Conservation (phyloP, 2,797 vertebrate species). For the Coccyzus lansbergi region DNA sequence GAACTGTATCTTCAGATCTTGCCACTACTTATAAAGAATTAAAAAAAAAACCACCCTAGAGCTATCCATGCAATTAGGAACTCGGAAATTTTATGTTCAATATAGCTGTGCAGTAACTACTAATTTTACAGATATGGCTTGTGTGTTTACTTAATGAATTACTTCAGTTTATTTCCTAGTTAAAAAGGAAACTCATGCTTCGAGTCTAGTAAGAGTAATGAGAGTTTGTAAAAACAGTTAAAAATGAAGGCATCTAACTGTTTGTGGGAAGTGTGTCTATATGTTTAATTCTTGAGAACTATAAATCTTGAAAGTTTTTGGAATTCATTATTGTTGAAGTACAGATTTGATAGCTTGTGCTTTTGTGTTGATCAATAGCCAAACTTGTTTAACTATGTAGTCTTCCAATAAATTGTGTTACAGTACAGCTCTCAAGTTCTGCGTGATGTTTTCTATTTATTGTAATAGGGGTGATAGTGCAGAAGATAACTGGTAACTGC, state of each 20-base stretch:
- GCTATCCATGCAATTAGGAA: background rate
- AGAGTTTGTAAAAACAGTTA: background rate
- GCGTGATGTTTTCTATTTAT: background rate
- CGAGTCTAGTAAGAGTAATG: background rate
- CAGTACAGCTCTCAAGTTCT: background rate
- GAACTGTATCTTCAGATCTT: background rate
- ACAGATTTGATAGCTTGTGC: background rate
- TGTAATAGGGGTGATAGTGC: background rate
- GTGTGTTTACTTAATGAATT: background rate
- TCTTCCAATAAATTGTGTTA: background rate
- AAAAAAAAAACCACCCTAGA: background rate
- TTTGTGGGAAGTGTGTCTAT: background rate
- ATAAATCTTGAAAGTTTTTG: background rate
- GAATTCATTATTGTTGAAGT: background rate
- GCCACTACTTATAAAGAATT: background rate
- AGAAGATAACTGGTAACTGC: background rate
- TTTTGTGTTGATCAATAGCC: background rate
- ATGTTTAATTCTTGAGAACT: background rate
- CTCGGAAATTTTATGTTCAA: background rate
- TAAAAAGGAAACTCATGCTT: background rate
- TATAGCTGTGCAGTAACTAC: background rate
- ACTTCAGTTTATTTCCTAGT: background rate
- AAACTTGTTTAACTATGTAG: background rate
- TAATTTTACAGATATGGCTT: background rate
- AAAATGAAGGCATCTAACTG: background rate